Conservation (phyloP, 2,888 invertebrate genomes). For the Tridacna crocea region DNA sequence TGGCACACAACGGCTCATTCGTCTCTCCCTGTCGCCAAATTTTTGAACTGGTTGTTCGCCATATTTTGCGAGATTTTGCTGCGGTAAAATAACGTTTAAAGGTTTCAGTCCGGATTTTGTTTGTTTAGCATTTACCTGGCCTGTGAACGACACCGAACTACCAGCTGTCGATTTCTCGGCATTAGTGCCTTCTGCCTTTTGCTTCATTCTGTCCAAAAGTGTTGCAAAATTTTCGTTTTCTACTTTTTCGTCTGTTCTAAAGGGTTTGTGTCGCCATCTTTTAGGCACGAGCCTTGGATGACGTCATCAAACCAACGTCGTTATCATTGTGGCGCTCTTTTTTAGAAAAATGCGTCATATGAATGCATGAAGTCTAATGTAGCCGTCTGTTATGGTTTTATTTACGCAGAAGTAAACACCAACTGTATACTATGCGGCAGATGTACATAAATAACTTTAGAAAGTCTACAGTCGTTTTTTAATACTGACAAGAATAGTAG, state of each 20-base stretch:
- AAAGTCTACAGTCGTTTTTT: no score
- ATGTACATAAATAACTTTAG: no score
- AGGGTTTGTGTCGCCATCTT: conserved; percentile 1
- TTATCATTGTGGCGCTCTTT: neutral
- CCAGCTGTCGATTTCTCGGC: neutral
- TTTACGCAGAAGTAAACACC: no score
- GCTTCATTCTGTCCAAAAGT: neutral
- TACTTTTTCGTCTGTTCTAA: neutral
- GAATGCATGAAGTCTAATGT: no score
- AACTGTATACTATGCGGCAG: no score
- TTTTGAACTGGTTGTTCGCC: conserved; percentile 19
- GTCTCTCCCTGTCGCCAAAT: conserved; percentile 15
- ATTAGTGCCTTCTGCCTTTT: no score
- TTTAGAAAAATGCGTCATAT: neutral
- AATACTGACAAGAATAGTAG: no score
- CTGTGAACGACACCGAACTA: conserved; percentile 33
- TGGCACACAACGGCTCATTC: conserved; percentile 28
- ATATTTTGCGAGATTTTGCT: neutral
- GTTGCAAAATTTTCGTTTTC: neutral
- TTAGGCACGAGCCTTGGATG: neutral
- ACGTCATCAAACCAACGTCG: conserved; percentile 10
- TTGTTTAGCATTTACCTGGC: conserved; percentile 6
- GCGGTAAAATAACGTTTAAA: neutral
- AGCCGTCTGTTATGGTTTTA: no score
- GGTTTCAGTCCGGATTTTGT: conserved; percentile 5